Evolutionary conservation across 92 coral and sea anemone species (phyloP).

Genomic region (Parazoanthus atlanticus): DNA sequence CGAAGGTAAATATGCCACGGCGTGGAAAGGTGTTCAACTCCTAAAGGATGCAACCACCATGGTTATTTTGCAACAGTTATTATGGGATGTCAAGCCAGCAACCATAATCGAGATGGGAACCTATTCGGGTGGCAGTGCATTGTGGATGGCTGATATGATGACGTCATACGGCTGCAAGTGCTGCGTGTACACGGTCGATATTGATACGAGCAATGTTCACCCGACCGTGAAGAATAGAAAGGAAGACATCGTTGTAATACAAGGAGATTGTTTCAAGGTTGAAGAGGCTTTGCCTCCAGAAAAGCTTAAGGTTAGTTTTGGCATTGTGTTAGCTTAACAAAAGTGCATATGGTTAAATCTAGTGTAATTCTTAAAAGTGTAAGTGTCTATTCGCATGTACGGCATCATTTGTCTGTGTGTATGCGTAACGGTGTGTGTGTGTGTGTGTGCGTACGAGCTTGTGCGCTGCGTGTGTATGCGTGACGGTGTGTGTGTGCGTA

Average conservation of each 20-base stretch:
- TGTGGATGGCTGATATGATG: constrained; percentile 66
- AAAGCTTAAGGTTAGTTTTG: constrained; percentile 31
- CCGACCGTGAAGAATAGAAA: constrained; percentile 44
- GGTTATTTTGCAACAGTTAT: constrained; percentile 35
- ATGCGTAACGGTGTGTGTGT: no score
- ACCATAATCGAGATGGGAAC: constrained; percentile 66
- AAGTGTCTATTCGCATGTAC: no score
- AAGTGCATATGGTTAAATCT: background rate
- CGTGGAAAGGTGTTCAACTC: constrained; percentile 51
- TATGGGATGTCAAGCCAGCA: constrained; percentile 51
- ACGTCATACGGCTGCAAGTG: constrained; percentile 40
- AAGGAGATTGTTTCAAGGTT: constrained; percentile 41
- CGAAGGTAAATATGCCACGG: constrained; percentile 43
- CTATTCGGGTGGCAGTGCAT: constrained; percentile 60
- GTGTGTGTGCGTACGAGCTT: no score
- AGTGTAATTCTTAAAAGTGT: no score
- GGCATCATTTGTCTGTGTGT: no score
- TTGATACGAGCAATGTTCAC: constrained; percentile 41
- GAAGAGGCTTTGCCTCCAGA: constrained; percentile 50
- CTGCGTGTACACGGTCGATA: constrained; percentile 53
- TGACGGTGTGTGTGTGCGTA: no score
- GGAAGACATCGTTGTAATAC: constrained; percentile 47
- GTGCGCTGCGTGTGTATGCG: no score
- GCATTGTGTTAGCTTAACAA: background rate
- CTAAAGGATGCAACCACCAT: constrained; percentile 42